Percentiles rank a stretch among this genome's conserved stretches.
Conservation (phyloP, 2,888 invertebrate genomes). For the Loripinus fragilis region DNA sequence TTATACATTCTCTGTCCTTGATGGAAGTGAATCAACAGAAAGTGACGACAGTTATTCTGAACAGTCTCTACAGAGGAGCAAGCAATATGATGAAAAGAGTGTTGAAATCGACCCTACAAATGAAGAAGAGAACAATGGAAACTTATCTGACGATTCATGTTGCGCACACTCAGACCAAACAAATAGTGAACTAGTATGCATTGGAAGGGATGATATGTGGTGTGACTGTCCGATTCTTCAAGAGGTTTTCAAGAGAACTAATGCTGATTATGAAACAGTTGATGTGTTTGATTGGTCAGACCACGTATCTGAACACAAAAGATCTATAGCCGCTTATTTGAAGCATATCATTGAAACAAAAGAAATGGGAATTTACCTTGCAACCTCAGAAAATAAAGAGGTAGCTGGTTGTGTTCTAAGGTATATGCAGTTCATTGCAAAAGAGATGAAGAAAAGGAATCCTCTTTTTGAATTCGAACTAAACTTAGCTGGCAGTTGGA, state of each 20-base stretch:
- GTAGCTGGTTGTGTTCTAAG: background rate
- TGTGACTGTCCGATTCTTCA: background rate
- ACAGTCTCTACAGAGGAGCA: background rate
- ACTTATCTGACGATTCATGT: background rate
- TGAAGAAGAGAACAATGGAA: background rate
- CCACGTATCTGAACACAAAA: background rate
- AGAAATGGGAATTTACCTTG: background rate
- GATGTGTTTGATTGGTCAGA: background rate
- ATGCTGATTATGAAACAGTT: background rate
- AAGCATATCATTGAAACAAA: background rate
- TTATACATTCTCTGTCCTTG: background rate
- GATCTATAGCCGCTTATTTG: constrained; percentile 13
- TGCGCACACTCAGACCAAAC: background rate
- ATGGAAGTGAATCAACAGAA: background rate
- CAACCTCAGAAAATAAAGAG: background rate
- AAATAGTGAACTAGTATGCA: background rate
- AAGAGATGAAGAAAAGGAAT: constrained; percentile 2
- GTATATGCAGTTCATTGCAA: background rate
- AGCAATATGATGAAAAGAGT: background rate
- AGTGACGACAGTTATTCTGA: background rate
- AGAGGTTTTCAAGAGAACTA: background rate
- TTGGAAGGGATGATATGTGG: background rate
- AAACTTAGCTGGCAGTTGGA: constrained; percentile 19
- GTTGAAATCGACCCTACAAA: background rate
- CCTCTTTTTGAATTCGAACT: constrained; percentile 15